Evolutionary conservation across 1,140 invertebrate species (phyloP), one percentile per base, ranked within the genome.

Genomic region (Agrilus planipennis): DNA sequence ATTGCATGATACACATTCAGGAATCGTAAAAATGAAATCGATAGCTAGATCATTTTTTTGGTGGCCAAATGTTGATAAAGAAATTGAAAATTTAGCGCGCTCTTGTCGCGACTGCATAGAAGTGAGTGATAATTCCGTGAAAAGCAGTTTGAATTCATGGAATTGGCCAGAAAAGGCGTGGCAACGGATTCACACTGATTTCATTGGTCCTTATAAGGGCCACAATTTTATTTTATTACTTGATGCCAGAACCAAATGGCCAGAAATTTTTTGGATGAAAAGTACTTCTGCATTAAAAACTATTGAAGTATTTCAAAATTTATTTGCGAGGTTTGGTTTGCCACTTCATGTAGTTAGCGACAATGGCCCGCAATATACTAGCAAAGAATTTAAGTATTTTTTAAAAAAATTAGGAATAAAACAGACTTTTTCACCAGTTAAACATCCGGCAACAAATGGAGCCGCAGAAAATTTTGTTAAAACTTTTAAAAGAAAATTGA

Each of bases 221-320:
- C 4, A 21, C 9, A 17, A 21, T 20, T 37, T 17, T 4, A 22
- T 37, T 9, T 14, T 37, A 10, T 12, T 37, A 5, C 12, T 15
- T 4, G 68, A 71, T 52, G 41, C 61, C 1, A 60, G 53, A 42
- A 58, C 58, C 0, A 67, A 63, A 46, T 68, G 60, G 60, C 44
- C 59, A 12, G 60, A 69, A 50, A 48, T 66, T 27, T 20, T 28
- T n/a, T 36, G 15, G n/a, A 42, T 42, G 41, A 27, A 18, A 14
- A 17, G 4, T 11, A 23, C 14, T 3, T 36, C 16, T 4, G 10
- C 41, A 11, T 9, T 3, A 7, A n/a, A 22, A 15, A 35, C 34
- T n/a, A 42, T 42, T n/a, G 29, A 25, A 17, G 10, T 10, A 6
- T 42, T 42, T 16, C n/a, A 17, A 37, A 10, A 6, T 9, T 4